Evolutionary conservation across 2,888 invertebrate genomes (phyloP).

Genomic region (Chloromyia formosa): DNA sequence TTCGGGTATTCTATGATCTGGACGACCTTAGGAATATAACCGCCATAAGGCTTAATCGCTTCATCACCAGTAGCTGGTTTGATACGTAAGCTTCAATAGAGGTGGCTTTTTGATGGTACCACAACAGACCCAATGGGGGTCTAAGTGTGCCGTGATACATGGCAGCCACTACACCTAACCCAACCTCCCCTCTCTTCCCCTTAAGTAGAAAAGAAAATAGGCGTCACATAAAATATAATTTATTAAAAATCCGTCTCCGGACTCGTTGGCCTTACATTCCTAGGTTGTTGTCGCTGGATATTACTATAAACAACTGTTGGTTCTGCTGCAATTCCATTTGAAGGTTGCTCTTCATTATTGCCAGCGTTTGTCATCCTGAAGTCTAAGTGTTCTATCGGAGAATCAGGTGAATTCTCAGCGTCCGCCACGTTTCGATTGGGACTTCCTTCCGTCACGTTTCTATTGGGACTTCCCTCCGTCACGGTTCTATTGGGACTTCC

Average conservation of each 20-base stretch:
- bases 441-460: no score
- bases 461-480: neutral
- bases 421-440: neutral
- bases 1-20: no score
- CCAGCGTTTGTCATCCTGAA: neutral
- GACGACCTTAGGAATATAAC: no score
- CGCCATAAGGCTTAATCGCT: no score
- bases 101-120: no score
- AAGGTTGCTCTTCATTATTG: neutral
- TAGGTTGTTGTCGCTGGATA: neutral
- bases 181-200: no score
- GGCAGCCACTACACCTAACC: no score
- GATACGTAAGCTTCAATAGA: no score
- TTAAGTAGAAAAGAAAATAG: no score
- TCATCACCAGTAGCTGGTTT: no score
- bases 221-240: neutral
- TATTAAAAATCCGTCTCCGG: constrained; percentile 33
- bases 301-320: neutral
- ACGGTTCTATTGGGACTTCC: neutral
- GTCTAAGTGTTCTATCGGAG: neutral
- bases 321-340: neutral
- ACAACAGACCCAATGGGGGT: no score
- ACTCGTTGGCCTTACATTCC: neutral
- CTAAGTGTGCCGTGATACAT: no score
- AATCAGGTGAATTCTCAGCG: neutral